Percentiles rank a stretch among this genome's conserved stretches.
phyloP scores from a whole-genome alignment of 2,797 vertebrate genomes.

The Peromyscus eremicus region DNA sequence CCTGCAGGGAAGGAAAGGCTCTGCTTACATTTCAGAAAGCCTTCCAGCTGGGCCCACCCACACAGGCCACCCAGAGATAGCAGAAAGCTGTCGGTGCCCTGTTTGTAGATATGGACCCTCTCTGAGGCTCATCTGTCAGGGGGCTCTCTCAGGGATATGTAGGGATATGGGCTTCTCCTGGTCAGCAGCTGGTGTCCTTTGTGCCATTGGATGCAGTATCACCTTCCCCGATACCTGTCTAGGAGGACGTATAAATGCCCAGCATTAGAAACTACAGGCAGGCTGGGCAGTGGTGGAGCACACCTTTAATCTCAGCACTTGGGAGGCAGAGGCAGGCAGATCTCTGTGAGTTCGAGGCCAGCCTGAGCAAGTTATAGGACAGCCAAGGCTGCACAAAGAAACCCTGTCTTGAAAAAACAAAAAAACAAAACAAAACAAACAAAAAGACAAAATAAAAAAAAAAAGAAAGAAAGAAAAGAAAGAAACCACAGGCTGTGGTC shows the following conservation, averaged over 20 bases:
- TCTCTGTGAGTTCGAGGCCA: not conserved
- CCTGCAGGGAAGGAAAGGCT: not conserved
- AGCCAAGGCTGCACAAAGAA: not conserved
- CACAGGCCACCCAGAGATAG: not conserved
- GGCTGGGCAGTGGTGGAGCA: not conserved
- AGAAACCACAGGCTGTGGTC: not conserved
- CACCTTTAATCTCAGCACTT: not conserved
- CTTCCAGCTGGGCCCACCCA: not conserved
- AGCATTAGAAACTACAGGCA: not conserved
- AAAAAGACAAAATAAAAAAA: rapidly evolving
- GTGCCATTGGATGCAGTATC: not conserved
- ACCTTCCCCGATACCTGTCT: not conserved
- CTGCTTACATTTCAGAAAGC: not conserved
- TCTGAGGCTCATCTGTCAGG: not conserved
- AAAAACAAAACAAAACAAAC: no score
- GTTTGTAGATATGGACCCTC: not conserved
- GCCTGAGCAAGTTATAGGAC: not conserved
- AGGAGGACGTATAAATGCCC: not conserved
- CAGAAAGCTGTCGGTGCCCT: not conserved
- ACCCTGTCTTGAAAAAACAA: not conserved
- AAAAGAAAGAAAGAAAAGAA: rapidly evolving
- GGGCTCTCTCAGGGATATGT: not conserved
- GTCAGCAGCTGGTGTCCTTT: not conserved
- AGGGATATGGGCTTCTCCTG: not conserved
- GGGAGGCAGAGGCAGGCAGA: not conserved